Evolutionary conservation across 2,888 invertebrate genomes (phyloP).

Genomic region (Ophonus ardosiacus): DNA sequence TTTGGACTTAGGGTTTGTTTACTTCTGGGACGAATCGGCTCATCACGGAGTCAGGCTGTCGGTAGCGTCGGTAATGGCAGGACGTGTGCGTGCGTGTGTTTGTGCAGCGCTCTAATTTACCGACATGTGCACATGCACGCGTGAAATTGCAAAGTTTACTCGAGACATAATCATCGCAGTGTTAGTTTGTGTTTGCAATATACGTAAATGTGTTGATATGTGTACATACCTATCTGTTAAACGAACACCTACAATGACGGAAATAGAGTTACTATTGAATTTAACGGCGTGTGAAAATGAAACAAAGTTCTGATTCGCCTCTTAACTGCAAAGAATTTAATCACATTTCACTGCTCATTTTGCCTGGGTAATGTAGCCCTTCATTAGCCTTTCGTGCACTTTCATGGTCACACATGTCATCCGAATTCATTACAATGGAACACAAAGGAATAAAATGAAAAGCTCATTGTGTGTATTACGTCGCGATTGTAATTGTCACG

Average conservation of each 20-base stretch:
- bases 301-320: slow-evolving; percentile 25
- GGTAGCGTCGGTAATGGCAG: slow-evolving; percentile 10
- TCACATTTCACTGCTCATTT: neutral
- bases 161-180: slow-evolving; percentile 56
- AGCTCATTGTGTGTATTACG: neutral
- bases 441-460: neutral
- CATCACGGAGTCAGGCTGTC: neutral
- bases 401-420: neutral
- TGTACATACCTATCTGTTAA: slow-evolving; percentile 52
- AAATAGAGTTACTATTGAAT: slow-evolving; percentile 50
- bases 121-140: slow-evolving; percentile 60
- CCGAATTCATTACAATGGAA: neutral
- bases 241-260: slow-evolving; percentile 40
- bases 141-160: slow-evolving; percentile 60
- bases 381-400: neutral
- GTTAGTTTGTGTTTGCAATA: slow-evolving; percentile 43
- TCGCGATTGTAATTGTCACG: neutral
- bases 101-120: slow-evolving; percentile 56
- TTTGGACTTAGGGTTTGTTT: neutral
- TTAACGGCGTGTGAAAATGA: slow-evolving; percentile 46
- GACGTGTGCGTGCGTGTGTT: slow-evolving; percentile 41
- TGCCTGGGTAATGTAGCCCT: neutral
- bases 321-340: neutral
- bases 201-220: slow-evolving; percentile 32
- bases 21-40: slow-evolving; percentile 11